phyloP scores from a whole-genome alignment of 2,113 vertebrate species.

The Nothocercus nigrocapillus region DNA sequence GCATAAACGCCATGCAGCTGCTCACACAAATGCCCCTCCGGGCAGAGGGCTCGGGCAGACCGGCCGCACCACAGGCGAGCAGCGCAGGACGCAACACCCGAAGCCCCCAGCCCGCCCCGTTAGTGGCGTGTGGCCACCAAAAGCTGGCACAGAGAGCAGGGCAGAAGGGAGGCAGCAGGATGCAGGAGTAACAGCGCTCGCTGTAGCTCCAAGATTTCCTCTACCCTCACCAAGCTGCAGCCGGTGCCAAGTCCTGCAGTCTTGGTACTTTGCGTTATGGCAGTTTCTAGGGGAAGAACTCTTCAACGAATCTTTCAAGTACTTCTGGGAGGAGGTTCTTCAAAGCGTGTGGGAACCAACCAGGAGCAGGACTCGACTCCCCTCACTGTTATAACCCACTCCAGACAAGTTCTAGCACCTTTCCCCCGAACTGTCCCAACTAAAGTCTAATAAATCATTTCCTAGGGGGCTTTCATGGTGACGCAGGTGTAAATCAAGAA shows the following conservation, averaged over 20 bases:
- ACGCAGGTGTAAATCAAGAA: background rate
- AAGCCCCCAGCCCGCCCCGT: background rate
- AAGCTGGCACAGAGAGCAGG: background rate
- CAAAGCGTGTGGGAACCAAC: background rate
- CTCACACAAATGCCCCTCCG: background rate
- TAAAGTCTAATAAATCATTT: background rate
- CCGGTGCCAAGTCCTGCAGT: background rate
- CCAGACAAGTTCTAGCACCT: background rate
- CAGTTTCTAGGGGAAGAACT: background rate
- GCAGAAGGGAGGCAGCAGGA: background rate
- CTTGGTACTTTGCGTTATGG: background rate
- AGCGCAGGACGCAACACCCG: background rate
- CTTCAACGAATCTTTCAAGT: background rate
- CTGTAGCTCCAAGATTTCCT: background rate
- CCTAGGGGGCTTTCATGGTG: background rate
- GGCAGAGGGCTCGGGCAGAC: background rate
- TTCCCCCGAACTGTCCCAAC: background rate
- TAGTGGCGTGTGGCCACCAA: too few relatives aligned
- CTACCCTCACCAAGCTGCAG: background rate
- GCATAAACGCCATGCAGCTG: rapidly evolving
- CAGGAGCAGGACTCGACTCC: background rate
- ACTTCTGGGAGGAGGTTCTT: background rate
- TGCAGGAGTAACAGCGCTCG: background rate
- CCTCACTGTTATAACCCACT: background rate
- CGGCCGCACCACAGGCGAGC: background rate